phyloP scores from a whole-genome alignment of 2,888 invertebrate genomes.

The Synanthedon formicaeformis region DNA sequence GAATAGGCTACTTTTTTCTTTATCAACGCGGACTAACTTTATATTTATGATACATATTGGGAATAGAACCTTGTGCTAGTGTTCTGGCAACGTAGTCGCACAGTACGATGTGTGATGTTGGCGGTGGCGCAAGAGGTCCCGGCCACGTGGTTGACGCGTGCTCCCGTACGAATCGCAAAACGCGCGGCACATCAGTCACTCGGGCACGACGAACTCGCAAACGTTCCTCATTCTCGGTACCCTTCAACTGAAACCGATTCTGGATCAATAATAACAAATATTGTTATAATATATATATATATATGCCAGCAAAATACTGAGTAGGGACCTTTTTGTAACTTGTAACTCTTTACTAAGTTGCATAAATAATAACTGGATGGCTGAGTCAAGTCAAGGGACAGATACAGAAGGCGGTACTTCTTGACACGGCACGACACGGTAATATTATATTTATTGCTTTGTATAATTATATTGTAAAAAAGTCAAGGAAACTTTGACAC shows the following conservation, averaged over 20 bases:
- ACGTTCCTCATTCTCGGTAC: slow-evolving; percentile 35
- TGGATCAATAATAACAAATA: neutral
- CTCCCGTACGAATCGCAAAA: slow-evolving; percentile 48
- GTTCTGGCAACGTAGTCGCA: slow-evolving; percentile 48
- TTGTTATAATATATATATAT: neutral
- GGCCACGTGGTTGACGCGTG: slow-evolving; percentile 42
- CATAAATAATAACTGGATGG: neutral
- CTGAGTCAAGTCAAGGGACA: too few relatives aligned
- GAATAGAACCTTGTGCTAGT: slow-evolving; percentile 42
- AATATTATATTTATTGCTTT: too few relatives aligned
- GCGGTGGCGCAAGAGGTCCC: slow-evolving; percentile 21
- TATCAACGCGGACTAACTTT: too few relatives aligned
- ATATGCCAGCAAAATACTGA: too few relatives aligned
- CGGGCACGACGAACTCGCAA: slow-evolving; percentile 51
- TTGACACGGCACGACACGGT: too few relatives aligned
- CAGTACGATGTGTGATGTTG: slow-evolving; percentile 30
- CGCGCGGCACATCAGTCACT: slow-evolving; percentile 43
- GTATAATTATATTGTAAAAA: too few relatives aligned
- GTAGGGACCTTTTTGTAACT: too few relatives aligned
- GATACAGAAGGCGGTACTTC: neutral
- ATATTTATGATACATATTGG: too few relatives aligned
- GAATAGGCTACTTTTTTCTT: too few relatives aligned
- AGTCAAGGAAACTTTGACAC: too few relatives aligned
- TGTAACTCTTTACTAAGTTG: too few relatives aligned
- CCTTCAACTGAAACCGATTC: slow-evolving; percentile 24